phyloP scores from a whole-genome alignment of 2,888 invertebrate genomes.

The Beris chalybata region DNA sequence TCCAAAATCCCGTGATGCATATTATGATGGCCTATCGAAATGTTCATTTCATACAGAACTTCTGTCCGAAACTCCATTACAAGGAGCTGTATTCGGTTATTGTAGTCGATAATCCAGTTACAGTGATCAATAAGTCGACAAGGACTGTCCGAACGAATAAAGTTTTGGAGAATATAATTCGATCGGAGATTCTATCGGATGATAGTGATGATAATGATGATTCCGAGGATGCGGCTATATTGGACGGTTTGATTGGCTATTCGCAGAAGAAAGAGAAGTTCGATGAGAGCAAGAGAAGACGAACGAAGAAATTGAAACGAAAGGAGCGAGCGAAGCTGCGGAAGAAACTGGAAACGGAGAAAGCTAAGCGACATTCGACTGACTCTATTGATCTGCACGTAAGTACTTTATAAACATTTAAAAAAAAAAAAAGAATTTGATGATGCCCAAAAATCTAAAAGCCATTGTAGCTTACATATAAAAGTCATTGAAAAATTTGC shows the following conservation, averaged over 20 bases:
- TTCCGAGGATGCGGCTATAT: conserved; percentile 55
- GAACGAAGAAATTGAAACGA: conserved; percentile 52
- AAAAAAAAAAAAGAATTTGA: too few relatives aligned
- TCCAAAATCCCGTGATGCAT: conserved; percentile 73
- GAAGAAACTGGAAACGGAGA: conserved; percentile 44
- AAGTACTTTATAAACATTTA: conserved; percentile 43
- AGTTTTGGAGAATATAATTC: conserved; percentile 18
- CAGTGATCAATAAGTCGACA: conserved; percentile 57
- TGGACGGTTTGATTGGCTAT: conserved; percentile 57
- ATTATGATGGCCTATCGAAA: conserved; percentile 70
- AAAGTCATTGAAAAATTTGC: too few relatives aligned
- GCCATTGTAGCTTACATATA: too few relatives aligned
- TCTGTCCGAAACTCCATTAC: conserved; percentile 67
- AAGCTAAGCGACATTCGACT: conserved; percentile 48
- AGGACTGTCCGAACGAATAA: conserved; percentile 45
- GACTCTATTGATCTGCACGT: conserved; percentile 64
- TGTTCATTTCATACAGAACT: conserved; percentile 64
- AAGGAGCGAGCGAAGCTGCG: conserved; percentile 45
- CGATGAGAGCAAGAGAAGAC: conserved; percentile 60
- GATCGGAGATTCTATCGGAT: conserved; percentile 3
- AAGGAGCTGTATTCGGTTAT: conserved; percentile 60
- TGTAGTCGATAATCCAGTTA: conserved; percentile 60
- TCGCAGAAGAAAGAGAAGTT: conserved; percentile 58
- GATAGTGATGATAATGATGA: conserved; percentile 46
- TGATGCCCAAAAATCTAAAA: too few relatives aligned